phyloP scores from a whole-genome alignment of 2,888 invertebrate species.

The Acrobasis consociella region DNA sequence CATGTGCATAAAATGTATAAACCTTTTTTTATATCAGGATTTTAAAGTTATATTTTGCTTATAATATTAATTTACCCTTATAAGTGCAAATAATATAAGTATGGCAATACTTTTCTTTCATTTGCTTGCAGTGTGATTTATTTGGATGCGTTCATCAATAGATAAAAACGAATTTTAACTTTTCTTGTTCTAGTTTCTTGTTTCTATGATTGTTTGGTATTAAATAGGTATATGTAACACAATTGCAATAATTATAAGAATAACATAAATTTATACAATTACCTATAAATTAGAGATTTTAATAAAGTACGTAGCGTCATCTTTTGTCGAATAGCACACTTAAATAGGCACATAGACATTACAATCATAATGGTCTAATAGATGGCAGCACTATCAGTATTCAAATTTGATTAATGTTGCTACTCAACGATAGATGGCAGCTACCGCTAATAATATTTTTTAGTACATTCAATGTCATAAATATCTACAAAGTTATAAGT shows the following conservation, averaged over 20 bases:
- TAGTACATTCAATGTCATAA: too few relatives aligned
- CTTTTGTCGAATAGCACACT: slow-evolving; percentile 36
- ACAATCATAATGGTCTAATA: neutral
- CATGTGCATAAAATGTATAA: too few relatives aligned
- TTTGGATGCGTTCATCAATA: neutral
- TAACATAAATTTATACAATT: too few relatives aligned
- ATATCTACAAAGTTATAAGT: too few relatives aligned
- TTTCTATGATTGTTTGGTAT: neutral
- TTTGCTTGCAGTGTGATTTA: neutral
- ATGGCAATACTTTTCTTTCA: neutral
- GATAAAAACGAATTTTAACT: neutral
- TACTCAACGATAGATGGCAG: too few relatives aligned
- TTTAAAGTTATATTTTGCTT: too few relatives aligned
- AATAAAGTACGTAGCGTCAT: slow-evolving; percentile 36
- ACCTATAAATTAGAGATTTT: neutral
- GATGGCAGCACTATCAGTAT: neutral
- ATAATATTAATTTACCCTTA: neutral
- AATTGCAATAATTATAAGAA: neutral
- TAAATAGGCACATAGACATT: neutral
- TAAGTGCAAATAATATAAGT: neutral
- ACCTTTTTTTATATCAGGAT: too few relatives aligned
- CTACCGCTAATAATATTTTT: too few relatives aligned
- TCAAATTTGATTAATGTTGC: neutral
- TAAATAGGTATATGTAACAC: neutral
- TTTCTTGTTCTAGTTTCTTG: too few relatives aligned